Evolutionary conservation across 2,888 invertebrate species (phyloP).

Genomic region (Hypena proboscidalis): DNA sequence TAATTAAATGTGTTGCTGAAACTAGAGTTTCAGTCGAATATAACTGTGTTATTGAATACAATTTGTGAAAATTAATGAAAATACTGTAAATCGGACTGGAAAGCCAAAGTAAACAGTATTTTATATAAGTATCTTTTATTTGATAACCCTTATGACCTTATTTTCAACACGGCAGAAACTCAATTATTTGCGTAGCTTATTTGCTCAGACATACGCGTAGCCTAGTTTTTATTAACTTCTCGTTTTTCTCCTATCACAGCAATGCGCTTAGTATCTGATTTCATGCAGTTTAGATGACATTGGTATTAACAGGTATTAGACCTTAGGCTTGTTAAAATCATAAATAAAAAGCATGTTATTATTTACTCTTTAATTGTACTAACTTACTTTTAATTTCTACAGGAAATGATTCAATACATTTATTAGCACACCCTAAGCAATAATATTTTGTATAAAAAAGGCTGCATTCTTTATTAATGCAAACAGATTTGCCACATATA

Average conservation of each 20-base stretch:
- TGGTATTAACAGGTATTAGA: too few species aligned
- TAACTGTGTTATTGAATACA: conserved; percentile 79
- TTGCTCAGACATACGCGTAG: too few species aligned
- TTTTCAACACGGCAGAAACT: too few species aligned
- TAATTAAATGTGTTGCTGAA: conserved; percentile 69
- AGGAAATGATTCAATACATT: conserved; percentile 87
- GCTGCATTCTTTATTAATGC: conserved; percentile 91
- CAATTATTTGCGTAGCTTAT: too few species aligned
- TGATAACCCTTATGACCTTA: conserved; percentile 4
- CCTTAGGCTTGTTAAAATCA: too few species aligned
- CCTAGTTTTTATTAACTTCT: too few species aligned
- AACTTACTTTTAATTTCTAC: conserved; percentile 88
- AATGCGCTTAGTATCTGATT: too few species aligned
- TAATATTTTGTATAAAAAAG: conserved; percentile 91
- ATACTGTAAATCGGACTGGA: conserved; percentile 84
- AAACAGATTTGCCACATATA: conserved; percentile 88
- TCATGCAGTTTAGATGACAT: too few species aligned
- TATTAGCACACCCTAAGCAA: conserved; percentile 89
- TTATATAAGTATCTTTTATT: conserved; percentile 65
- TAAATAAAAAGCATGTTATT: too few species aligned
- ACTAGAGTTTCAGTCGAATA: conserved; percentile 71
- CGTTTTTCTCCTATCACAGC: too few species aligned
- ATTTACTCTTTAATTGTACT: conserved; percentile 58
- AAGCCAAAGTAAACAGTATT: conserved; percentile 86
- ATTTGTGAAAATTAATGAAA: conserved; percentile 73